A percentile compares a stretch with the other conserved stretches of the same genome.
phyloP scores from a whole-genome alignment of 2,888 invertebrate species.

The Ptychoptera contaminata region DNA sequence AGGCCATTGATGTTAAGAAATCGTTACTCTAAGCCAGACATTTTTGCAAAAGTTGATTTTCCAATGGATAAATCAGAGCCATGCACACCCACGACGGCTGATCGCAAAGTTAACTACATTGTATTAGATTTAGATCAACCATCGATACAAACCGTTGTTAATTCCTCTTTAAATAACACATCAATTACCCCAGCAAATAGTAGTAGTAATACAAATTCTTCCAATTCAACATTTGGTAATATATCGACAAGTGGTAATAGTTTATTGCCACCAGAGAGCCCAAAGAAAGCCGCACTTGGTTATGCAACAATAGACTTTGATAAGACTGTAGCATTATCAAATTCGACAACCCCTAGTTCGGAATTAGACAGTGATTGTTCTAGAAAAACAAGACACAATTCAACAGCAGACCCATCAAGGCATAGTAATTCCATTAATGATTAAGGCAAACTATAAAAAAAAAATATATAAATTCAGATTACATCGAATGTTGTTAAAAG shows the following conservation, averaged over 20 bases:
- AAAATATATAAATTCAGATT: neutral
- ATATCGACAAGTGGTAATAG: constrained; percentile 1
- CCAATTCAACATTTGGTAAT: constrained; percentile 3
- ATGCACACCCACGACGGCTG: constrained; percentile 10
- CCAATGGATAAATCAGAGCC: constrained; percentile 13
- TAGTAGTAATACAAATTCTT: constrained; percentile 3
- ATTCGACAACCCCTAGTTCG: constrained; percentile 54
- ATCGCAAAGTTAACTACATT: constrained; percentile 25
- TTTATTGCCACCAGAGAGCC: constrained; percentile 11
- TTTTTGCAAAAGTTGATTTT: constrained; percentile 13
- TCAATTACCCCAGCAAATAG: constrained; percentile 4
- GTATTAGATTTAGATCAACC: constrained; percentile 28
- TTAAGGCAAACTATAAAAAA: constrained; percentile 17
- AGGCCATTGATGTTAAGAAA: constrained; percentile 8
- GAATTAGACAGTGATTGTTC: constrained; percentile 56
- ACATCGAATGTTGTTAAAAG: neutral
- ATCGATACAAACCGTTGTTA: too few species aligned
- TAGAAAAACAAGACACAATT: constrained; percentile 70
- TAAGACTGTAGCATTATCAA: constrained; percentile 76
- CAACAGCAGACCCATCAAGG: constrained; percentile 37
- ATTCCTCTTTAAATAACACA: neutral
- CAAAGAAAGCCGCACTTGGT: constrained; percentile 32
- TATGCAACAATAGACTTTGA: constrained; percentile 91
- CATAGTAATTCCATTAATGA: constrained; percentile 46
- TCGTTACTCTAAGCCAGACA: constrained; percentile 14